Evolutionary conservation across 1,140 invertebrate species (phyloP), one percentile per base, ranked within the genome.

Genomic region (Samia ricini): DNA sequence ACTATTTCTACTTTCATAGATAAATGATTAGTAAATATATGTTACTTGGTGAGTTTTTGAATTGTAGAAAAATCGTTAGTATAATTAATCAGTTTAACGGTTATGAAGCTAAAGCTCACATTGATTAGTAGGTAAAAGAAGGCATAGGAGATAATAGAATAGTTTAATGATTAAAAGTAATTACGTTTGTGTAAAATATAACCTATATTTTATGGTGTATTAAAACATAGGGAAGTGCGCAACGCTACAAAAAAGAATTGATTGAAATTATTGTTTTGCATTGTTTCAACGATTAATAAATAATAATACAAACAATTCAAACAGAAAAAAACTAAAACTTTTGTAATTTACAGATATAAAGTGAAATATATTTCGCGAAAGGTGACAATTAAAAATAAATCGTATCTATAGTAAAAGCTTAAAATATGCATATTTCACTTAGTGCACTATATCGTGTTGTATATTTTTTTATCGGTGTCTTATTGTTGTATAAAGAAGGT

Each of bases 401-500:
- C n/a, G n/a, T 42, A 42, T 3, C 8, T 42, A 42, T 42, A 1
- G n/a, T 15, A 10, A 42, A 42, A 42, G 33, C 33, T 12, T 42
- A 42, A 29, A 42, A 42, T 42, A 42, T 42, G 33, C 33, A 42
- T 42, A 42, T 42, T 42, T 42, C 12, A 12, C 12, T 42, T 42
- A 15, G 33, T 42, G 33, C 33, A 42, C n/a, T 42, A 42, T 42
- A 15, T 42, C 33, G 33, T 42, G 10, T 12, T 12, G 33, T 42
- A 24, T 15, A 4, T 56, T 56, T 29, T 56, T n/a, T 22, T 49
- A 50, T 54, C 24, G 21, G 60, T 61, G 60, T 66, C 51, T 42
- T 52, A 57, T 57, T 20, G 26, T 63, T 59, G 56, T 63, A 60
- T 52, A 61, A 42, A 61, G 50, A 71, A 71, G 76, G 74, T 82